These are phyloP conservation scores for Virgularia gustaviana DNA, from an alignment of 92 coral and sea anemone species.

Conservation along the genomic window DNA sequence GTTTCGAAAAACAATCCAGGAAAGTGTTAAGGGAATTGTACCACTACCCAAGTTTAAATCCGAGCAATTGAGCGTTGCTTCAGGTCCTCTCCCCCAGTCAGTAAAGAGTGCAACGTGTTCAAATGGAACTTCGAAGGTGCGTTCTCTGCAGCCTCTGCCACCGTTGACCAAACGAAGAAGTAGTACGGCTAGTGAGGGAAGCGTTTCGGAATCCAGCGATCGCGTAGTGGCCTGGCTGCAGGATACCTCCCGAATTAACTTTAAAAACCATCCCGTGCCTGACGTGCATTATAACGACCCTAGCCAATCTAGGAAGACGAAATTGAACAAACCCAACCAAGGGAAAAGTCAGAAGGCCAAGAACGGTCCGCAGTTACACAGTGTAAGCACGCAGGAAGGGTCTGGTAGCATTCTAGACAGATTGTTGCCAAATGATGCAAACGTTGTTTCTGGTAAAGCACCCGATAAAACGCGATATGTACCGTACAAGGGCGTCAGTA, in stretches of 20 bases:
- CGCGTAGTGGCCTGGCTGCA: slow-evolving; percentile 20
- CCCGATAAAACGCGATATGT: slow-evolving; percentile 11
- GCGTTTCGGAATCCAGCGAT: slow-evolving; percentile 23
- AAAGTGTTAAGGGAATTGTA: too few relatives aligned
- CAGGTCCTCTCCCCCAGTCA: too few relatives aligned
- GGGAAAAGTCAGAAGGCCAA: not conserved
- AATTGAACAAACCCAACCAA: not conserved
- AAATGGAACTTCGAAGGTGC: too few relatives aligned
- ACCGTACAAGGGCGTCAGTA: too few relatives aligned
- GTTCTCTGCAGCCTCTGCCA: not conserved
- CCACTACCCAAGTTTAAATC: too few relatives aligned
- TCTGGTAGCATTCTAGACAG: slow-evolving; percentile 4
- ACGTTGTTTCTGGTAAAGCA: not conserved
- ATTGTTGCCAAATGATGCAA: slow-evolving; percentile 11
- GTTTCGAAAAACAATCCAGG: not conserved
- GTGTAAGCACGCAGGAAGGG: not conserved
- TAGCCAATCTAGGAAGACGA: not conserved
- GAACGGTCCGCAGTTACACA: not conserved
- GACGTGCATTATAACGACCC: not conserved
- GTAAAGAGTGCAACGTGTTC: too few relatives aligned
- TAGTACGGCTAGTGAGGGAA: slow-evolving; percentile 6
- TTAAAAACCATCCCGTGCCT: slow-evolving; percentile 18
- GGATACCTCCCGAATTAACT: slow-evolving; percentile 10
- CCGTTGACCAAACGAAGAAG: slow-evolving; percentile 1
- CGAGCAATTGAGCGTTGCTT: not conserved